Percentiles rank a stretch among this genome's conserved stretches.
Conservation (phyloP, 2,797 vertebrate genomes). For the Otolemur crassicaudatus region DNA sequence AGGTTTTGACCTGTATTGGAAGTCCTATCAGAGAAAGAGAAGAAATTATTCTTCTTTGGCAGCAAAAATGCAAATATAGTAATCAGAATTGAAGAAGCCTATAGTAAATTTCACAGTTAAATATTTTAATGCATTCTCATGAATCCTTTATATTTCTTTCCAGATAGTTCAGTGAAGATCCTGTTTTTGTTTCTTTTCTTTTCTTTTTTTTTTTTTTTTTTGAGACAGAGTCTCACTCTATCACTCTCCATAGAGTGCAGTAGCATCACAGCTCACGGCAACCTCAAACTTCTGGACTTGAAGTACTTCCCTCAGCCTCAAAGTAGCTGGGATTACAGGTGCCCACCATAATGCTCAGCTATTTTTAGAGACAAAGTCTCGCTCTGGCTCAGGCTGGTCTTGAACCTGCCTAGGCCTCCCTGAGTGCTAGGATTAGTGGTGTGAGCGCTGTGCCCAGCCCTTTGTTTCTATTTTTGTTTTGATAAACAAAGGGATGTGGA, state of each 20-base stretch:
- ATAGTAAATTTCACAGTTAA: not conserved
- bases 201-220: not conserved
- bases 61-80: not conserved
- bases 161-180: not conserved
- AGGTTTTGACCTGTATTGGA: not conserved
- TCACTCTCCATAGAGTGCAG: too few relatives aligned
- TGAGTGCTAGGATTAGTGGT: too few relatives aligned
- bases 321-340: too few relatives aligned
- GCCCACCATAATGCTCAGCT: too few relatives aligned
- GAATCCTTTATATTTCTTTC: not conserved
- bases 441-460: too few relatives aligned
- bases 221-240: not conserved
- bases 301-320: too few relatives aligned
- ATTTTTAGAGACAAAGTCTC: too few relatives aligned
- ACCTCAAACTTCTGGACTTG: too few relatives aligned
- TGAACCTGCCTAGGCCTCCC: too few relatives aligned
- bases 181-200: not conserved
- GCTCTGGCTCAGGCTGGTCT: too few relatives aligned
- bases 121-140: not conserved
- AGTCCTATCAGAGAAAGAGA: not conserved
- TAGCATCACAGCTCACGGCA: too few relatives aligned
- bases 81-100: not conserved
- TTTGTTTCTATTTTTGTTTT: not conserved
- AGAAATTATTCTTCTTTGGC: not conserved
- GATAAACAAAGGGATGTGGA: not conserved